phyloP scores from a whole-genome alignment of 2,888 invertebrate species.

The Cistogaster globosa region DNA sequence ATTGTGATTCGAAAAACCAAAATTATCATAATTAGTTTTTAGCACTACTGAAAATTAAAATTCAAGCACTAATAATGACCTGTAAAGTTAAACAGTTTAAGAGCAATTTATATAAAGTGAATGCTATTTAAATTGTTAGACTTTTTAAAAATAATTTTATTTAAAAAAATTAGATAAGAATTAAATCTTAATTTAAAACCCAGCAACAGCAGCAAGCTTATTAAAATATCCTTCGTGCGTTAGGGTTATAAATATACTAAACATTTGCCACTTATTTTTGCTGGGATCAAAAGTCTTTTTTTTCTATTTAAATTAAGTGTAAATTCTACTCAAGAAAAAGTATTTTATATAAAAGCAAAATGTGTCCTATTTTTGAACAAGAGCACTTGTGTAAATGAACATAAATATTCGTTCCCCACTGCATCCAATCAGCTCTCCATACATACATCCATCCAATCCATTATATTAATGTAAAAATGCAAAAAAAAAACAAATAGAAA shows the following conservation, averaged over 20 bases:
- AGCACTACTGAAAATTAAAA: too few species aligned
- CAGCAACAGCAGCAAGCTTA: not conserved
- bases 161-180: too few species aligned
- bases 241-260: not conserved
- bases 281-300: slow-evolving; percentile 27
- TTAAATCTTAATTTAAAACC: too few species aligned
- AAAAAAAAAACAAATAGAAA: slow-evolving; percentile 43
- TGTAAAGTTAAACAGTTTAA: too few species aligned
- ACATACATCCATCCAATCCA: slow-evolving; percentile 32
- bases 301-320: slow-evolving; percentile 16
- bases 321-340: slow-evolving; percentile 6
- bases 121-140: not conserved
- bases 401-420: slow-evolving; percentile 26
- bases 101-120: too few species aligned
- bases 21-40: too few species aligned
- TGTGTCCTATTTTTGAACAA: slow-evolving; percentile 61
- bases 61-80: too few species aligned
- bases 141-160: not conserved
- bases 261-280: slow-evolving; percentile 6
- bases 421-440: slow-evolving; percentile 16
- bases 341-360: not conserved
- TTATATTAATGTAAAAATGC: slow-evolving; percentile 55
- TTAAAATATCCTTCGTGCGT: not conserved
- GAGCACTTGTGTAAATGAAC: slow-evolving; percentile 28
- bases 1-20: too few species aligned